A percentile compares a stretch with the other conserved stretches of the same genome.
These are phyloP conservation scores for Ridgeia piscesae DNA, from an alignment of 1,140 invertebrate species.

Conservation along the genomic window DNA sequence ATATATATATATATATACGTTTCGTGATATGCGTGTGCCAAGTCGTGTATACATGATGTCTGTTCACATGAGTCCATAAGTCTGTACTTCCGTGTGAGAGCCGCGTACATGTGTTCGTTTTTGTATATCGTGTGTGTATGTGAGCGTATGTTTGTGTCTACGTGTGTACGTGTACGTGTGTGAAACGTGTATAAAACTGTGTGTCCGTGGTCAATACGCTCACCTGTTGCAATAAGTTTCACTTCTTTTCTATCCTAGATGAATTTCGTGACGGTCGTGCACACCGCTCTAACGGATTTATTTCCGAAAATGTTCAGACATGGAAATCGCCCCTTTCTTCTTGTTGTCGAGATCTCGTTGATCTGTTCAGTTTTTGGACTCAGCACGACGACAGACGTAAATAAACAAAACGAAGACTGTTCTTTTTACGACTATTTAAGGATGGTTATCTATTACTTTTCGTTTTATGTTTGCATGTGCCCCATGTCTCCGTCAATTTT, in stretches of 20 bases:
- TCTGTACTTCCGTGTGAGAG: no score
- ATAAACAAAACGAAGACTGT: background rate
- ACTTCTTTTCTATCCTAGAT: background rate
- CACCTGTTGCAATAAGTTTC: background rate
- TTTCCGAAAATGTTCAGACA: background rate
- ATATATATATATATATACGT: no score
- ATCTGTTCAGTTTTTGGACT: background rate
- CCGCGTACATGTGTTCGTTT: no score
- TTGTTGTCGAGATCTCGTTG: background rate
- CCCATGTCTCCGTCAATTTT: no score
- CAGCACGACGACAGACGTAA: background rate
- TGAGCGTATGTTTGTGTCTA: no score
- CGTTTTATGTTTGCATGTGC: no score
- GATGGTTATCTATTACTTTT: background rate
- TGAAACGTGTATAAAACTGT: no score
- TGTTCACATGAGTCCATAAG: no score
- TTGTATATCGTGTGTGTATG: no score
- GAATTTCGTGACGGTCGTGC: background rate
- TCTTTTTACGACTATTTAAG: background rate
- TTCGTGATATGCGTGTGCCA: no score
- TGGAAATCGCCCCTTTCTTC: background rate
- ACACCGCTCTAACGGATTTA: background rate
- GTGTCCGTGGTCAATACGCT: background rate
- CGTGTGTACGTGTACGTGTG: no score
- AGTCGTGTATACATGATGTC: no score